These are phyloP conservation scores for Drosophila pruinosa DNA, from an alignment of 1,140 invertebrate genomes.

Conservation along the genomic window DNA sequence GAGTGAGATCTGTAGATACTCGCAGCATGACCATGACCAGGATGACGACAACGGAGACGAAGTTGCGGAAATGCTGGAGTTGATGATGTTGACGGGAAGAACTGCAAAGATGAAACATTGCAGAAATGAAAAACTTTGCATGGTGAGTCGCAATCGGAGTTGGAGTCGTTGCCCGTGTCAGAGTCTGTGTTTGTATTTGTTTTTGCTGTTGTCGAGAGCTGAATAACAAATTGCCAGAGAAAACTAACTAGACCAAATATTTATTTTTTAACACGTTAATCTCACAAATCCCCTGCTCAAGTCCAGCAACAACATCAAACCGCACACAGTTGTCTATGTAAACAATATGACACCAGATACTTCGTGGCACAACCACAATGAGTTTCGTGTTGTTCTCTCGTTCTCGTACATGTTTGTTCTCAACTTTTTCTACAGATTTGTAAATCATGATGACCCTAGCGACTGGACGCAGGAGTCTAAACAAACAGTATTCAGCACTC, in stretches of 20 bases:
- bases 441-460: slow-evolving; percentile 51
- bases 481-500: slow-evolving; percentile 37
- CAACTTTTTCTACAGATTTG: slow-evolving; percentile 48
- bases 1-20: slow-evolving; percentile 8
- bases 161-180: not conserved
- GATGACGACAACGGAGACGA: slow-evolving; percentile 28
- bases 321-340: slow-evolving; percentile 70
- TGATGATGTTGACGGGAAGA: slow-evolving; percentile 38
- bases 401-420: not conserved
- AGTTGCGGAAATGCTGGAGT: slow-evolving; percentile 38
- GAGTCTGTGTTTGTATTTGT: slow-evolving; percentile 44
- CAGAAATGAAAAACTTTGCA: slow-evolving; percentile 56
- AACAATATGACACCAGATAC: slow-evolving; percentile 62
- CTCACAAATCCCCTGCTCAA: slow-evolving; percentile 71
- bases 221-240: slow-evolving; percentile 71
- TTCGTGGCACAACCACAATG: slow-evolving; percentile 42
- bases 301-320: slow-evolving; percentile 53
- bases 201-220: slow-evolving; percentile 58
- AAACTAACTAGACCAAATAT: slow-evolving; percentile 79
- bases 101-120: slow-evolving; percentile 46
- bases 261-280: slow-evolving; percentile 81
- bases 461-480: slow-evolving; percentile 73
- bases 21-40: slow-evolving; percentile 37
- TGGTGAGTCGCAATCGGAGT: slow-evolving; percentile 1
- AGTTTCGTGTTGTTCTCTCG: slow-evolving; percentile 43